Conservation (phyloP, 2,888 invertebrate genomes). For the Galerucella calmariensis region DNA sequence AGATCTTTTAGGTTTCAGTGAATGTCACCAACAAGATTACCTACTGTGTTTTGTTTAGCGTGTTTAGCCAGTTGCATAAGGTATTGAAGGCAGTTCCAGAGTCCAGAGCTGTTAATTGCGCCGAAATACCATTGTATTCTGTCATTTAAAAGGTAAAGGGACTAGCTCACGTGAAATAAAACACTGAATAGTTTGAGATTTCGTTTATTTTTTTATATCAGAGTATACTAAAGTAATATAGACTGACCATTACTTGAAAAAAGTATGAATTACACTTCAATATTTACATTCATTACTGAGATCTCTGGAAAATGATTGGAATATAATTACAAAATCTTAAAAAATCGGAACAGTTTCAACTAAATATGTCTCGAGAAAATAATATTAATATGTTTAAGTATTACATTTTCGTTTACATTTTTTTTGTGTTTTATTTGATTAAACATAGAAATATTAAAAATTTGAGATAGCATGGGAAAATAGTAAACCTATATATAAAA, state of each 20-base stretch:
- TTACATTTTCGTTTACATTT: slow-evolving; percentile 18
- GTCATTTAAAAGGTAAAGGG: too few species aligned
- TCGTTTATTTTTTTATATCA: slow-evolving; percentile 61
- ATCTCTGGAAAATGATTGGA: slow-evolving; percentile 59
- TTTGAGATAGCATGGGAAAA: slow-evolving; percentile 43
- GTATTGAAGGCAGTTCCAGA: too few species aligned
- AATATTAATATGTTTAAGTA: slow-evolving; percentile 45
- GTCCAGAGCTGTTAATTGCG: too few species aligned
- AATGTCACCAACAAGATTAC: too few species aligned
- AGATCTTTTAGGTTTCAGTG: too few species aligned
- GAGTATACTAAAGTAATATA: slow-evolving; percentile 63
- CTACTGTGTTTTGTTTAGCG: too few species aligned
- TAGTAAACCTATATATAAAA: slow-evolving; percentile 35
- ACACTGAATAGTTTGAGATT: slow-evolving; percentile 52
- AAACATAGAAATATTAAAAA: slow-evolving; percentile 41
- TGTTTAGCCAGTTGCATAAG: too few species aligned
- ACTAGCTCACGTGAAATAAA: slow-evolving; percentile 15
- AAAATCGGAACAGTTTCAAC: slow-evolving; percentile 41
- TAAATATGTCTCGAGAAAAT: slow-evolving; percentile 27
- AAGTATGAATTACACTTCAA: slow-evolving; percentile 53
- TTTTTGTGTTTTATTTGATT: slow-evolving; percentile 33
- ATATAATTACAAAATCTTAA: slow-evolving; percentile 58
- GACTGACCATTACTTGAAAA: slow-evolving; percentile 63
- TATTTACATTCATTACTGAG: slow-evolving; percentile 59
- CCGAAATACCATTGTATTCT: too few species aligned